Conservation (phyloP, 92 coral and sea anemone genomes). For the Diadumene lineata region DNA sequence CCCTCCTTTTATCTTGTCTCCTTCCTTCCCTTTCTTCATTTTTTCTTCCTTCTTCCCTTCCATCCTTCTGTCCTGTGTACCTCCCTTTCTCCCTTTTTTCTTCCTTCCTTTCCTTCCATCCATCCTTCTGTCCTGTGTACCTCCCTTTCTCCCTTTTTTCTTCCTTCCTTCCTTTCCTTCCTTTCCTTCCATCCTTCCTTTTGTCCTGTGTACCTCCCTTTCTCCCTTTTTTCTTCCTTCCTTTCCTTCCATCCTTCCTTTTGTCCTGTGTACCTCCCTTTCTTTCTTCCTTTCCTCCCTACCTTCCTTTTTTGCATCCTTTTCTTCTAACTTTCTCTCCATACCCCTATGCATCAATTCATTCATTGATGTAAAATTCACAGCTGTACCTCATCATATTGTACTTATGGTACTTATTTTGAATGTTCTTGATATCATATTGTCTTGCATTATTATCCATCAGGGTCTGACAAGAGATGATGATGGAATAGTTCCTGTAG, state of each 20-base stretch:
- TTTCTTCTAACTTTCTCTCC: neutral
- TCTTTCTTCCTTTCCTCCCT: neutral
- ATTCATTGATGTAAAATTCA: neutral
- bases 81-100: too few relatives aligned
- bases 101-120: too few relatives aligned
- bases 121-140: too few relatives aligned
- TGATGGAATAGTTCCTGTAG: slow-evolving; percentile 57
- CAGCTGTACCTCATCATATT: neutral
- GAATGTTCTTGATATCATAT: neutral
- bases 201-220: too few relatives aligned
- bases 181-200: too few relatives aligned
- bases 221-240: neutral
- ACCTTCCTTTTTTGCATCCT: neutral
- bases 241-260: slow-evolving; percentile 2
- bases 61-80: neutral
- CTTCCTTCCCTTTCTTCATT: neutral
- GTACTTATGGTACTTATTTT: neutral
- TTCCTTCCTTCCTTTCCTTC: too few relatives aligned
- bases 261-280: neutral
- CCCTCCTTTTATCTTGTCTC: neutral
- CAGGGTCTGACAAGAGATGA: neutral
- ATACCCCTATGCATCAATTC: neutral
- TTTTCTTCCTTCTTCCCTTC: neutral
- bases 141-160: too few relatives aligned
- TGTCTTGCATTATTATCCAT: neutral